phyloP scores from a whole-genome alignment of 1,140 invertebrate species.

The Aphidius gifuensis region DNA sequence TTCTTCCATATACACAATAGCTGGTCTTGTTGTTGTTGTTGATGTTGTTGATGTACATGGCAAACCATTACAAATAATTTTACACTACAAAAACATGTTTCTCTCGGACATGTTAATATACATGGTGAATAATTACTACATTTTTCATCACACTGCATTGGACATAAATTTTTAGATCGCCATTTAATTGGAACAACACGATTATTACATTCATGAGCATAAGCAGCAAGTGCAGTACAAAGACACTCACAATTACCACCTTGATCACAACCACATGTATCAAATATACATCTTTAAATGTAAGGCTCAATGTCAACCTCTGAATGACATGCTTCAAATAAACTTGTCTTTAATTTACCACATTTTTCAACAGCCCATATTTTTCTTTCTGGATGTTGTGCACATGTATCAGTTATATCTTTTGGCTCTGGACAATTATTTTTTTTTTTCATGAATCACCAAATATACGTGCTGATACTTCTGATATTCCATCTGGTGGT shows the following conservation, averaged over 20 bases:
- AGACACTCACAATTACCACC: slow-evolving; percentile 88
- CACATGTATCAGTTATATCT: slow-evolving; percentile 65
- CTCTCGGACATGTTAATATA: slow-evolving; percentile 73
- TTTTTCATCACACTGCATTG: slow-evolving; percentile 81
- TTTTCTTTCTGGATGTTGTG: slow-evolving; percentile 68
- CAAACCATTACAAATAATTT: slow-evolving; percentile 67
- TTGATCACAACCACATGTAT: slow-evolving; percentile 81
- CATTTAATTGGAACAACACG: slow-evolving; percentile 73
- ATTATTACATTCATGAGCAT: slow-evolving; percentile 76
- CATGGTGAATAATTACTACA: slow-evolving; percentile 79
- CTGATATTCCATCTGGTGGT: slow-evolving; percentile 70
- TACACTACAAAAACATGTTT: slow-evolving; percentile 71
- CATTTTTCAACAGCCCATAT: slow-evolving; percentile 77
- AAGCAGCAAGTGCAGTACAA: slow-evolving; percentile 82
- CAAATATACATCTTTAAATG: slow-evolving; percentile 70
- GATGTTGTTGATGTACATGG: slow-evolving; percentile 54
- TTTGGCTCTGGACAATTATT: slow-evolving; percentile 65
- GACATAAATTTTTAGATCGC: slow-evolving; percentile 77
- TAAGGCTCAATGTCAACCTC: slow-evolving; percentile 72
- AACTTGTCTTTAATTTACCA: slow-evolving; percentile 66
- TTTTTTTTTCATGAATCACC: slow-evolving; percentile 83
- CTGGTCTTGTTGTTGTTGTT: slow-evolving; percentile 40
- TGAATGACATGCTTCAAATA: slow-evolving; percentile 75
- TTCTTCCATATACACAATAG: slow-evolving; percentile 38
- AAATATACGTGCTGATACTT: slow-evolving; percentile 71